phyloP scores from a whole-genome alignment of 2,113 vertebrate genomes.

The Hyperoodon ampullatus region DNA sequence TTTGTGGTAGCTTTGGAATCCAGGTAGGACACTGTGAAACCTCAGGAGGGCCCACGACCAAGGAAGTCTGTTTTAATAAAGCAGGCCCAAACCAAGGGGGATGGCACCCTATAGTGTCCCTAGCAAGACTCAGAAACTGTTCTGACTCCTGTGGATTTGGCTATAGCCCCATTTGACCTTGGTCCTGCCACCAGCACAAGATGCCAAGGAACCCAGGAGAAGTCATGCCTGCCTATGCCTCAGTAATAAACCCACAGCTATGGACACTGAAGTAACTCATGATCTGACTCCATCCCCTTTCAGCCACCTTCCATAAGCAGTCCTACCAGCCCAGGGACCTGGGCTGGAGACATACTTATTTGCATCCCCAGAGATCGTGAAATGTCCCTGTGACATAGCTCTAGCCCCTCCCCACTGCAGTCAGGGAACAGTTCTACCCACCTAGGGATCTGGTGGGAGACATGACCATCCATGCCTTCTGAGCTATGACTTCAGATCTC shows the following conservation, averaged over 20 bases:
- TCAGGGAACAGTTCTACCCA: neutral
- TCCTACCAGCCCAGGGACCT: neutral
- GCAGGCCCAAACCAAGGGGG: neutral
- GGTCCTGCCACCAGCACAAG: neutral
- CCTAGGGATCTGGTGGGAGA: neutral
- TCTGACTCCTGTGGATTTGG: neutral
- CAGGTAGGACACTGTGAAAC: neutral
- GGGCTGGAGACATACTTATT: neutral
- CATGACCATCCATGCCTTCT: neutral
- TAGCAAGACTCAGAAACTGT: neutral
- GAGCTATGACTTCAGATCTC: neutral
- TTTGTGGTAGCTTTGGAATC: neutral
- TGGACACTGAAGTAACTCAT: neutral
- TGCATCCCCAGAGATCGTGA: neutral
- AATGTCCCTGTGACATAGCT: neutral
- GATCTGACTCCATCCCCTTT: neutral
- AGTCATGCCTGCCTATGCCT: neutral
- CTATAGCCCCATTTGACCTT: neutral
- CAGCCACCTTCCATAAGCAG: neutral
- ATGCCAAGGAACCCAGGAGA: neutral
- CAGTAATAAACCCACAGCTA: neutral
- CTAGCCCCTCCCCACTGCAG: no score
- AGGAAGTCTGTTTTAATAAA: neutral
- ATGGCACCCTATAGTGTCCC: neutral
- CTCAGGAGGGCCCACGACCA: neutral